These are phyloP conservation scores for Corythaeola cristata DNA, from an alignment of 2,113 vertebrate species.

Conservation along the genomic window DNA sequence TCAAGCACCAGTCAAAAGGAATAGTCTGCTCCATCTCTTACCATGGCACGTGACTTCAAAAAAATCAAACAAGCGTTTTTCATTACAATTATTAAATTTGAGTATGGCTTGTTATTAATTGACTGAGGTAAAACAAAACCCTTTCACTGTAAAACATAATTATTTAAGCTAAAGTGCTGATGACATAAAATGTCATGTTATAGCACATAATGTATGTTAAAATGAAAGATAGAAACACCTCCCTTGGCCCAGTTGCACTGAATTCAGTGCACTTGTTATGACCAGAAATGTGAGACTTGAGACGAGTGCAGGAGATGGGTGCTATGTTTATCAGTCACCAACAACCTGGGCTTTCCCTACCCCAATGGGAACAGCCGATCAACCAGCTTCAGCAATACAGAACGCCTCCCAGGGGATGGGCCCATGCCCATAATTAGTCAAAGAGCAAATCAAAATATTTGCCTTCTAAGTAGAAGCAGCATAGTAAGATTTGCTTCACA, in stretches of 20 bases:
- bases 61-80: constrained; percentile 61
- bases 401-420: background rate
- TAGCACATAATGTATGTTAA: constrained; percentile 31
- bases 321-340: background rate
- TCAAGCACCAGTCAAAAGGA: background rate
- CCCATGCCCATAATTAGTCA: background rate
- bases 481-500: background rate
- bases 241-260: background rate
- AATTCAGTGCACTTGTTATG: background rate
- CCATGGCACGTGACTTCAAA: constrained; percentile 54
- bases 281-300: background rate
- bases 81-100: constrained; percentile 69
- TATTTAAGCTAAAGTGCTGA: constrained; percentile 66
- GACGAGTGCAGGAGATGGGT: background rate
- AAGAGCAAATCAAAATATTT: background rate
- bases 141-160: constrained; percentile 43
- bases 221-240: constrained; percentile 34
- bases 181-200: constrained; percentile 52
- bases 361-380: background rate
- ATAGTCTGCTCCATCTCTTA: constrained; percentile 17
- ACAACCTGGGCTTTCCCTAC: background rate
- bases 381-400: background rate
- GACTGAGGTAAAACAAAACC: constrained; percentile 57
- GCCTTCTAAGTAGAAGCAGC: background rate
- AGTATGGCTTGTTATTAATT: constrained; percentile 59